A percentile compares a stretch with the other conserved stretches of the same genome.
phyloP scores from a whole-genome alignment of 2,888 invertebrate genomes.

The Epinotia bilunana region DNA sequence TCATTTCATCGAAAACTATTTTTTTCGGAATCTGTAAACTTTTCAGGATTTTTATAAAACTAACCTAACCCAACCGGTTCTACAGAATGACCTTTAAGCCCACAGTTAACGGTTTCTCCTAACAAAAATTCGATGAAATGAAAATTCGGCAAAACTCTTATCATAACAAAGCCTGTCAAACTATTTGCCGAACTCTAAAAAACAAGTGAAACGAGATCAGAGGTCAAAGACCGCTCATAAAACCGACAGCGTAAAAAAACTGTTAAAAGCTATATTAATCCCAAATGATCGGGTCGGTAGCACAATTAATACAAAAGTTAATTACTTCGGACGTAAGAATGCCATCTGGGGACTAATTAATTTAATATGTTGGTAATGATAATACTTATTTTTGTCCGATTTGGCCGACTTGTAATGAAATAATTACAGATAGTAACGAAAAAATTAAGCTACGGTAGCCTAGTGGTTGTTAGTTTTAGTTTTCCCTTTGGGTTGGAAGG shows the following conservation, averaged over 20 bases:
- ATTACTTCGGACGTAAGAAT: conserved; percentile 11
- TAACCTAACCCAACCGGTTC: no score
- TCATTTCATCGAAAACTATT: no score
- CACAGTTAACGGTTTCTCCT: no score
- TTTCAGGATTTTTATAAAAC: no score
- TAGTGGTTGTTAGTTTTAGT: no score
- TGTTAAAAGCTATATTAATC: conserved; percentile 36
- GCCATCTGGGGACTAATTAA: conserved; percentile 16
- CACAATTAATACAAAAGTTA: conserved; percentile 35
- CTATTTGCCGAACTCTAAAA: conserved; percentile 7
- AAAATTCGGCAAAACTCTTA: no score
- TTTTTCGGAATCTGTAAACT: no score
- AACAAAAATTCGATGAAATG: no score
- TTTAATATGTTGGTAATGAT: not conserved
- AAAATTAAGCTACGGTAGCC: no score
- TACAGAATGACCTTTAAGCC: no score
- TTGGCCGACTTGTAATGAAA: not conserved
- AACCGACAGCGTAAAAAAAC: conserved; percentile 25
- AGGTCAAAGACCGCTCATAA: conserved; percentile 38
- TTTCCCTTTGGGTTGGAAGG: no score
- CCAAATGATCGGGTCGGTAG: conserved; percentile 25
- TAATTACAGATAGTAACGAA: not conserved
- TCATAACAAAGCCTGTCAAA: not conserved
- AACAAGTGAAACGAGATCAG: conserved; percentile 30
- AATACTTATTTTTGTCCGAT: not conserved